Base-by-base conservation (phyloP, 2,113 vertebrate species). In the Dasyornis broadbenti region DNA sequence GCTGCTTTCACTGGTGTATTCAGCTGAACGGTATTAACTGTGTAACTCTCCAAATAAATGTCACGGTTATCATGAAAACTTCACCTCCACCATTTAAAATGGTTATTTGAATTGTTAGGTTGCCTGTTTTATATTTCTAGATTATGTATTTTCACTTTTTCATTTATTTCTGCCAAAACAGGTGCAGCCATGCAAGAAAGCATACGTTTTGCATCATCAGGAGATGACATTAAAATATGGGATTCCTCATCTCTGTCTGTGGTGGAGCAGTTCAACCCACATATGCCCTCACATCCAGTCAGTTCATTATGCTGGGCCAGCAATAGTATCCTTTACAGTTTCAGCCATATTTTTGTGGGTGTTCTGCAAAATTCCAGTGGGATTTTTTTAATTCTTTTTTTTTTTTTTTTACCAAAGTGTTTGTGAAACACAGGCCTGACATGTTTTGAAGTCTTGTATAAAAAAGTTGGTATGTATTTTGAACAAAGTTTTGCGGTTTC, bases 201-300 rank as follows among this genome's bases (percentile, higher is more conserved):
- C 83, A 96, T 97, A 66, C 98, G 98, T 76, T 98, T 99, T 97
- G 99, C 99, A 89, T 99, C 99, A 1, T 98, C 99, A 1, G 99
- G 99, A 82, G 99, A 99, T 97, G 99, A 98, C 23, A 85, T 99
- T 97, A 99, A 99, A 98, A 98, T 99, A 96, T 99, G 99, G 99
- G 99, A 99, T 94, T 98, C 98, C 2, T 97, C 97, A 42, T 98
- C 99, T 86, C 96, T 99, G 96, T 98, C 98, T 3, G 94, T 98
- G 52, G 95, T 99, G 98, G 99, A 99, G 94, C 99, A 99, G 96
- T 99, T 99, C 94, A 99, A 98, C 95, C 99, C 99, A 0, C 99
- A 99, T 80, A 97, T 90, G 10, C 57, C 94, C 63, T 92, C 98
- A 2, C 98, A 98, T 83, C 98, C 98, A 30, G 96, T 99, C 28